Evolutionary conservation across 2,113 vertebrate genomes (phyloP), one percentile per base, ranked within the genome.

Genomic region (Megaceryle torquata): DNA sequence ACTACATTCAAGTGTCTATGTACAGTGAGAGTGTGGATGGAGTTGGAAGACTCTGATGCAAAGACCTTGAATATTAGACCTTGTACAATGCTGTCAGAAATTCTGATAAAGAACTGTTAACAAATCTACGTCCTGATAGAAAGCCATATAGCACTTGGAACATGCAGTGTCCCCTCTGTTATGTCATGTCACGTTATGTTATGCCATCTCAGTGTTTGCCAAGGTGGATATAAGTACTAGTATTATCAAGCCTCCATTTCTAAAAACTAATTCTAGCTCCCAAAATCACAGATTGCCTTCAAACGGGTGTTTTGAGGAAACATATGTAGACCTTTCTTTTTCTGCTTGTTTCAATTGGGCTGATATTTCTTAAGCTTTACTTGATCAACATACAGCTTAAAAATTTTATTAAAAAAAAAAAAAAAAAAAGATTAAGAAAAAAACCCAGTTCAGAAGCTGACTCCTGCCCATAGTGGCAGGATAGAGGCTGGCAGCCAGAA

Each of bases 401-500:
- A 67, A 74, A 41, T 12, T 65, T 22, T 51, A 11, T 24, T 39
- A 12, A 29, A 22, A 54, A 43, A 44, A 53, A 65, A 59, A 59
- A 18, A 17, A 31, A 15, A 67, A 60, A 35, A 2, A 2, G 0
- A 10, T 59, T n/a, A 20, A 43, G 2, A 18, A 67, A 59, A 87
- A 51, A 59, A 28, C 5, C 21, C 4, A 54, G 28, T 10, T 29
- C 44, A 6, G n/a, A 85, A 77, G 35, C 44, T 44, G 44, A 31
- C 35, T 41, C 50, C 53, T 39, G 16, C 51, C 79, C 7, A 0
- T 3, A 2, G n/a, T 39, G n/a, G 19, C 60, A 78, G 74, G 14
- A 5, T 29, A 11, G 28, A 74, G 28, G 24, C 44, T 0, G 1
- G 67, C 61, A 79, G 61, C 75, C 1, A 0, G 61, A 64, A 56